Base-by-base conservation (phyloP, 2,113 vertebrate genomes). In the Emydocephalus ijimae region DNA sequence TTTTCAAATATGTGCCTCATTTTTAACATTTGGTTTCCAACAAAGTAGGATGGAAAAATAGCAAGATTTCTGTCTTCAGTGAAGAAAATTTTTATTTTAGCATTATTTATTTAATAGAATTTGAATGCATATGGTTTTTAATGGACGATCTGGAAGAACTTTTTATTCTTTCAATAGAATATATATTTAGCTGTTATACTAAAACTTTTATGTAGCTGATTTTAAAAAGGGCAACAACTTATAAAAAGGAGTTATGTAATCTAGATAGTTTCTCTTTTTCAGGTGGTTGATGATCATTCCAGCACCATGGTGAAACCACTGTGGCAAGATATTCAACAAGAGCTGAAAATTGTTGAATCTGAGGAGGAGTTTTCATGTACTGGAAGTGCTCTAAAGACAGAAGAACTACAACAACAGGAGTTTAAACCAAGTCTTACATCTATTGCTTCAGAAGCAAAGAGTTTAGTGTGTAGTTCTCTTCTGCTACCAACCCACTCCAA, bases 301-400 rank as follows among this genome's bases (percentile, higher is more conserved):
- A 95, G 95, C 3, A 85, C 90, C 26, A 64, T 97, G 85, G 94
- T 97, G 88, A 97, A 97, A 81, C 96, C 98, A 0, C 89, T 96
- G 48, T 98, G 98, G 98, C 95, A 97, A 10, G 98, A 98, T 89
- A 97, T 98, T 94, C 98, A 98, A 92, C 98, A 98, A 69, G 98
- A 99, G 93, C 96, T 99, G 93, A 98, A 98, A 97, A 99, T 99
- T 91, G 97, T 98, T 0, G 98, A 99, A 95, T 97, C 98, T 61
- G 98, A 99, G 94, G 98, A 98, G 85, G 98, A 98, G 39, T 93
- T 98, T n/a, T 61, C 96, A 4, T 89, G 95, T 0, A 88, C 96
- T 91, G 89, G 92, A 7, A 45, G 93, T 92, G 11, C 56, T 21
- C 55, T 91, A 11, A 94, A 95, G 90, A 88, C 0, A 0, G 93